phyloP scores from a whole-genome alignment of 1,140 invertebrate genomes.

The Hydropsyche tenuis region DNA sequence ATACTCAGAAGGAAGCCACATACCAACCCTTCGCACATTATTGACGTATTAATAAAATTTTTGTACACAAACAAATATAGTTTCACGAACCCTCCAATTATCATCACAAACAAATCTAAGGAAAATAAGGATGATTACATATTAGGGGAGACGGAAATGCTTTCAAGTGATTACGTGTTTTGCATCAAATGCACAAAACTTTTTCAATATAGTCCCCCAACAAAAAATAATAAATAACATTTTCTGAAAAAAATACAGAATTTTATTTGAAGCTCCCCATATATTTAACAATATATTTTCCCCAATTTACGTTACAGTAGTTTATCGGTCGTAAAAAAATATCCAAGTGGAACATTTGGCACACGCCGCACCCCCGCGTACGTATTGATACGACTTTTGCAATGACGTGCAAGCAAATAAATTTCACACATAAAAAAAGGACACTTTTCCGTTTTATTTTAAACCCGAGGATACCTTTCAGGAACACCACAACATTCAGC shows the following conservation, averaged over 20 bases:
- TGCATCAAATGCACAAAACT: not conserved
- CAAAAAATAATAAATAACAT: not conserved
- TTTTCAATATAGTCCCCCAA: not conserved
- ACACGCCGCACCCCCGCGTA: not conserved
- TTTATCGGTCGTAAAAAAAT: slow-evolving; percentile 21
- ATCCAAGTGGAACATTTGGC: slow-evolving; percentile 20
- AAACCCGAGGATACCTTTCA: too few relatives aligned
- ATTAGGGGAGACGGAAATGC: not conserved
- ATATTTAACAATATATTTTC: slow-evolving; percentile 16
- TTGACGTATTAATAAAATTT: too few relatives aligned
- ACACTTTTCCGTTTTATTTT: too few relatives aligned
- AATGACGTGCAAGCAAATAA: not conserved
- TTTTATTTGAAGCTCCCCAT: too few relatives aligned
- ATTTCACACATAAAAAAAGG: not conserved
- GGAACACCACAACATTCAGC: too few relatives aligned
- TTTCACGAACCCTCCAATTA: too few relatives aligned
- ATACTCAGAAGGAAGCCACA: too few relatives aligned
- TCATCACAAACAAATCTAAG: slow-evolving; percentile 6
- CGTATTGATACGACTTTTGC: not conserved
- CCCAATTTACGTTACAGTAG: slow-evolving; percentile 14
- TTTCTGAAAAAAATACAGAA: too few relatives aligned
- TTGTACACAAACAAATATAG: too few relatives aligned
- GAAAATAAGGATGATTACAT: not conserved
- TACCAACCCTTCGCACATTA: too few relatives aligned
- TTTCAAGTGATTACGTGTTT: slow-evolving; percentile 8